These are phyloP conservation scores for Calameuta filiformis DNA, from an alignment of 2,888 invertebrate genomes.

Conservation along the genomic window DNA sequence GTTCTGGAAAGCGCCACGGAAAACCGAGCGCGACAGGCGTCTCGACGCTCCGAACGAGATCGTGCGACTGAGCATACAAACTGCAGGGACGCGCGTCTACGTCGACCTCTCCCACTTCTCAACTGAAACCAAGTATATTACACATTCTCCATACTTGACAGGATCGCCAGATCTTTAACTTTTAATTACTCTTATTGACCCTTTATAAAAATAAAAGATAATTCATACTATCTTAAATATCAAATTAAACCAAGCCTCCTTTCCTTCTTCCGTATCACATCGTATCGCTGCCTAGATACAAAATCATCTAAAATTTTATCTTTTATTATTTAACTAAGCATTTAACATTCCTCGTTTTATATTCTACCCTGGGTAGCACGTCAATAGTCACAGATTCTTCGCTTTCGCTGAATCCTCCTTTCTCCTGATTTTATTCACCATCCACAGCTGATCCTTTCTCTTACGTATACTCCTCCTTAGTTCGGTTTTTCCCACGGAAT, in stretches of 20 bases:
- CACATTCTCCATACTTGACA: background rate
- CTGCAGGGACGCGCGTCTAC: constrained; percentile 49
- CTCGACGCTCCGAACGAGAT: constrained; percentile 59
- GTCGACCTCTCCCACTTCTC: constrained; percentile 23
- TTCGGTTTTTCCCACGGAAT: background rate
- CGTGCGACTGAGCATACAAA: constrained; percentile 59
- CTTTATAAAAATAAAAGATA: background rate
- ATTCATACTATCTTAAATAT: background rate
- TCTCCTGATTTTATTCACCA: background rate
- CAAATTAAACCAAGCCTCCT: background rate
- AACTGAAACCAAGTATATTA: constrained; percentile 23
- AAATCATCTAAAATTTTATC: background rate
- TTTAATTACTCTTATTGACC: background rate
- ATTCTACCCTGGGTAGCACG: background rate
- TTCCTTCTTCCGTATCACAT: background rate
- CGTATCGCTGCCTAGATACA: background rate
- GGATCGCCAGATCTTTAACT: background rate
- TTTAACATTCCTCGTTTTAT: background rate
- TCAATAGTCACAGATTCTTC: background rate
- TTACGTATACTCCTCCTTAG: background rate
- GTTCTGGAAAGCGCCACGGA: constrained; percentile 12
- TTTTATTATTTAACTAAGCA: background rate
- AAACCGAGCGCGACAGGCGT: constrained; percentile 40
- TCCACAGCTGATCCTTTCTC: background rate
- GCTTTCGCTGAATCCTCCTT: background rate